Evolutionary conservation across 2,797 vertebrate genomes (phyloP).

Genomic region (Siniperca scherzeri): DNA sequence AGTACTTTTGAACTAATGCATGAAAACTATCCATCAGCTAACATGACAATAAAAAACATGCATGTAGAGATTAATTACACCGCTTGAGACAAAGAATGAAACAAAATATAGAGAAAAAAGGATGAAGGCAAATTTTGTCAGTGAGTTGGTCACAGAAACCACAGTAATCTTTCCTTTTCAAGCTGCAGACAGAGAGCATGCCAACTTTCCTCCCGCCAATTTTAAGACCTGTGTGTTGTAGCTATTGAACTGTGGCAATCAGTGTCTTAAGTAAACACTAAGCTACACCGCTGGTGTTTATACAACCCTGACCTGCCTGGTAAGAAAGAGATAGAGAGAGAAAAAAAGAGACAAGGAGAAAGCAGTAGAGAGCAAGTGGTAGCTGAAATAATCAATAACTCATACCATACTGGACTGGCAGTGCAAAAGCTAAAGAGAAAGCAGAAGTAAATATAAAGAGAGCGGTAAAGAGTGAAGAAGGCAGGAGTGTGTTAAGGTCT

Average conservation of each 20-base stretch:
- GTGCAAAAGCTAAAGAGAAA: background rate
- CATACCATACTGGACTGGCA: conserved; percentile 3
- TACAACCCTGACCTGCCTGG: conserved; percentile 35
- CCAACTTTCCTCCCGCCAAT: conserved; percentile 11
- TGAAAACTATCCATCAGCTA: background rate
- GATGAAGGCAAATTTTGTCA: background rate
- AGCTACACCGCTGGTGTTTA: conserved; percentile 40
- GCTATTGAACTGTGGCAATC: conserved; percentile 48
- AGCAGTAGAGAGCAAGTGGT: conserved; percentile 28
- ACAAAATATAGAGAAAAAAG: background rate
- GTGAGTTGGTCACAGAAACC: conserved; percentile 4
- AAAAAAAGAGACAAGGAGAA: conserved; percentile 27
- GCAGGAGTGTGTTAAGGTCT: background rate
- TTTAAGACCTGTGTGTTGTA: conserved; percentile 20
- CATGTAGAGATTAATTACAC: background rate
- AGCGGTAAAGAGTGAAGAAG: background rate
- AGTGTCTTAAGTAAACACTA: conserved; percentile 50
- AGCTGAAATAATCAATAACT: conserved; percentile 61
- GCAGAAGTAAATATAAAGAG: conserved; percentile 5
- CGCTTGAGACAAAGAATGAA: background rate
- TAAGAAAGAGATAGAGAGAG: conserved; percentile 33
- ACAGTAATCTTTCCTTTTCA: conserved; percentile 13
- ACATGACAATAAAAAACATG: background rate
- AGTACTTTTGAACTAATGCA: background rate
- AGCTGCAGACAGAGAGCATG: background rate